These are phyloP conservation scores for Lanius collurio DNA, from an alignment of 2,113 vertebrate species.

Conservation along the genomic window DNA sequence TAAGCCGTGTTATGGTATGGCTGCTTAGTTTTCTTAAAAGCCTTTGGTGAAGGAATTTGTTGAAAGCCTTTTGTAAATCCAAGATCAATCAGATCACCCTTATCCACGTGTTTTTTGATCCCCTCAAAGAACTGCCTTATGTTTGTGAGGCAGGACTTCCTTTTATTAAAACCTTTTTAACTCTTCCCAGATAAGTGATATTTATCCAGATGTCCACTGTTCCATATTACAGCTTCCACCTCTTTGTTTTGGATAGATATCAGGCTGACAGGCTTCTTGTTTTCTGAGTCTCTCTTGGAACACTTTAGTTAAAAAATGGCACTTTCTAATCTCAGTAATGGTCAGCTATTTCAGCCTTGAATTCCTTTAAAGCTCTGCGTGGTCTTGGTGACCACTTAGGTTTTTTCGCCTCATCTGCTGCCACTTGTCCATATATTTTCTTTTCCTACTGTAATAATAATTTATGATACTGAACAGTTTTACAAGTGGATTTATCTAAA, in stretches of 20 bases:
- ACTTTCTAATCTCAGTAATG: not conserved
- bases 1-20: slow-evolving; percentile 2
- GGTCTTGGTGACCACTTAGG: not conserved
- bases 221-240: not conserved
- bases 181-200: slow-evolving; percentile 28
- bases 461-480: not conserved
- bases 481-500: not conserved
- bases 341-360: not conserved
- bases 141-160: slow-evolving; percentile 19
- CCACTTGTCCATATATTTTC: not conserved
- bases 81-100: slow-evolving; percentile 37
- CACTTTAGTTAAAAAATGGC: not conserved
- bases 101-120: slow-evolving; percentile 48
- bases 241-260: not conserved
- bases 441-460: not conserved
- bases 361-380: not conserved
- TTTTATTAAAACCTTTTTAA: slow-evolving; percentile 29
- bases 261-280: not conserved
- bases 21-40: slow-evolving; percentile 36
- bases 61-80: slow-evolving; percentile 54
- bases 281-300: not conserved
- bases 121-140: slow-evolving; percentile 11
- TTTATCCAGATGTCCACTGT: slow-evolving; percentile 40
- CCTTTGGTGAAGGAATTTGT: slow-evolving; percentile 39
- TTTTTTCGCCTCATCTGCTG: not conserved